Conservation (phyloP, 2,888 invertebrate species). For the Heteromurus nitidus region DNA sequence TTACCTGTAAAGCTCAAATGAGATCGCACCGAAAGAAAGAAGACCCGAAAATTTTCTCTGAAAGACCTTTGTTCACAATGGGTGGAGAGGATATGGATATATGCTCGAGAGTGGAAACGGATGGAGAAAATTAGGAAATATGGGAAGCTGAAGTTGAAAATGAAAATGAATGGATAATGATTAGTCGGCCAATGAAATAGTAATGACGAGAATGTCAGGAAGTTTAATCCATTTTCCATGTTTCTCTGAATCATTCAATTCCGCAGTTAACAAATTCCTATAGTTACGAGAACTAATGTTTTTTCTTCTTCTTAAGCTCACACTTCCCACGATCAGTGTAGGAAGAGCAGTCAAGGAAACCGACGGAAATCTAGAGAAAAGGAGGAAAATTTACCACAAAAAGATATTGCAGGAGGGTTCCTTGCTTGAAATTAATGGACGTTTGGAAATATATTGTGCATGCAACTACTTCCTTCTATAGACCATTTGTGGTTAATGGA, state of each 20-base stretch:
- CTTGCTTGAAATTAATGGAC: neutral
- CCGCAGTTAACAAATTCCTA: slow-evolving; percentile 4
- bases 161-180: slow-evolving; percentile 52
- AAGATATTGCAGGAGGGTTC: neutral
- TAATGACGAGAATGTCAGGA: slow-evolving; percentile 62
- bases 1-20: no score
- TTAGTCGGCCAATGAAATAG: slow-evolving; percentile 43
- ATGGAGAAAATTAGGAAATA: slow-evolving; percentile 16
- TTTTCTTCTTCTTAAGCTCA: no score
- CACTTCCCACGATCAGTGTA: no score
- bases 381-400: neutral
- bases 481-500: no score
- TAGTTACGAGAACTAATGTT: neutral
- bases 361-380: neutral
- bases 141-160: slow-evolving; percentile 25
- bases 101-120: neutral
- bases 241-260: slow-evolving; percentile 44
- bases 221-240: slow-evolving; percentile 73
- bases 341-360: neutral
- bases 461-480: no score
- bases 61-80: no score
- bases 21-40: no score
- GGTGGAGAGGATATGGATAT: no score
- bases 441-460: no score
- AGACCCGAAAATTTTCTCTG: no score